Evolutionary conservation across 2,888 invertebrate genomes (phyloP), one percentile per base, ranked within the genome.

Genomic region (Panorpa germanica): DNA sequence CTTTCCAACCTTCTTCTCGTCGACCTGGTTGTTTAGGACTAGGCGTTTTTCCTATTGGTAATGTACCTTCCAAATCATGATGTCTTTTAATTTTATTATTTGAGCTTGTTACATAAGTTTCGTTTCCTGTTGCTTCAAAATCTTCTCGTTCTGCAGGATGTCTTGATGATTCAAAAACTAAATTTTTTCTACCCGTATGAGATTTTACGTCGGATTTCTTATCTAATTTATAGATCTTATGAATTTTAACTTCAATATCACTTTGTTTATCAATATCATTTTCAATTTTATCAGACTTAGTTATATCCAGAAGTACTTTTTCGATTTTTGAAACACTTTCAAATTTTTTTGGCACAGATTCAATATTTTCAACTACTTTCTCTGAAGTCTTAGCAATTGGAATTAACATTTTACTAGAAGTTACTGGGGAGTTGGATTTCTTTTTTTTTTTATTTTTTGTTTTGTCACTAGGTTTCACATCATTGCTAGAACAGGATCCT

Each of bases 1-100:
- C 93, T 50, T 93, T 93, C 93, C 93, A 95, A 8, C 91, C 93
- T 46, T 93, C 91, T 45, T 93, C 83, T 36, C 85, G 65, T 46
- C 73, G 47, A 34, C 57, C 58, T 25, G 57, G 62, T 46, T 71
- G 65, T 46, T 74, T 78, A 2, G 74, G 75, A 40, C 73, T 75
- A 23, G 69, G 70, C 34, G 63, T 65, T 40, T 58, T 64, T 38
- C 43, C 49, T 18, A 29, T 34, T 32, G 28, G 37, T 37, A 15
- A 14, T 10, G 27, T n/a, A 3, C 22, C 20, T 25, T 21, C 24
- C 8, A 13, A 15, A 14, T 13, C 19, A 17, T 10, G 16, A 18
- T 16, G 8, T 10, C 7, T 29, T 26, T 20, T 29, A 11, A 22
- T 29, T 4, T 11, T 12, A 19, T 28, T 28, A 3, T 11, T 31